Evolutionary conservation across 2,888 invertebrate genomes (phyloP), one percentile per base, ranked within the genome.

Genomic region (Plebejus anna): DNA sequence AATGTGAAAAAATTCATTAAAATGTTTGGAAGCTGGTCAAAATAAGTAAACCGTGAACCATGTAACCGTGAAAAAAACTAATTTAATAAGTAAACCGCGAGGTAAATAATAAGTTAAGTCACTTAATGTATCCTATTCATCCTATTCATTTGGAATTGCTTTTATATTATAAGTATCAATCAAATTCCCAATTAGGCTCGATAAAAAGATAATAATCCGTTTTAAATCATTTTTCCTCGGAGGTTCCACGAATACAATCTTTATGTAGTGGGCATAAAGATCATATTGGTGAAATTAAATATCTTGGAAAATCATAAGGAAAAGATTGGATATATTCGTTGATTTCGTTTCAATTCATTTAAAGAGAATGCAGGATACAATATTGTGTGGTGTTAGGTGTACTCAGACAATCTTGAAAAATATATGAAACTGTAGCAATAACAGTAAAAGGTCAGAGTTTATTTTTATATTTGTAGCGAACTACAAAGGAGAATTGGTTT

Each of bases 331-430:
- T 22, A 59, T 22, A 61, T 66, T 32, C 32, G 66, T 66, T 66
- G 32, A 66, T 66, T 66, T 66, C 66, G 66, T 5, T 66, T 36
- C 66, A 36, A 66, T 66, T 66, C 66, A 66, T 66, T 36, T 66
- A 66, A 36, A 66, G 66, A 32, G 66, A 36, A 61, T 11, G 28
- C 28, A 61, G 66, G 66, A 66, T 28, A 61, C 59, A 59, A 11
- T 13, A 66, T 32, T 66, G 32, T 66, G 32, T 66, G 32, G 6
- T 32, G 32, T 66, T 13, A 36, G 32, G 6, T 32, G 66, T 66
- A 13, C 36, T 66, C 32, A 66, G 13, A 66, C 32, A 66, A 36
- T 66, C 66, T 66, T 66, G 66, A 66, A 13, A 13, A 66, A 66
- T 66, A 66, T 66, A 66, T 36, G 66, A 66, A 66, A 36, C 32